Percentiles rank a stretch among this genome's conserved stretches.
phyloP scores from a whole-genome alignment of 2,113 vertebrate genomes.

The Stomatorhinus ivindoensis region DNA sequence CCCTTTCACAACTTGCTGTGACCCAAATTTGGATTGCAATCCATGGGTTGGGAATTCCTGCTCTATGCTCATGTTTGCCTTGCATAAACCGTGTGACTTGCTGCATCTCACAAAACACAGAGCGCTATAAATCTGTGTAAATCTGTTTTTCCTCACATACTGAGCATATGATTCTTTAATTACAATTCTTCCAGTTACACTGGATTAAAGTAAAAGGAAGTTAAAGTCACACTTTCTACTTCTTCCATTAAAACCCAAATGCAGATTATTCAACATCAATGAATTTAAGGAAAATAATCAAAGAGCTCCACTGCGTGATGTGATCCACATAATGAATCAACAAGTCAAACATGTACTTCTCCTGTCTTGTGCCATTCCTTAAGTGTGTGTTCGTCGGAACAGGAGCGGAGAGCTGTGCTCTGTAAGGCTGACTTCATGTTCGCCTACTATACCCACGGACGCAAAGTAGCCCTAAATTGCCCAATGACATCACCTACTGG shows the following conservation, averaged over 20 bases:
- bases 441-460: background rate
- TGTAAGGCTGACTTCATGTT: background rate
- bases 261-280: background rate
- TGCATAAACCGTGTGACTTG: background rate
- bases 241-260: background rate
- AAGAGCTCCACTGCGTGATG: background rate
- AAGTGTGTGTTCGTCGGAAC: background rate
- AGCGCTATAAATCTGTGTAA: background rate
- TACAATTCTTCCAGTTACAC: background rate
- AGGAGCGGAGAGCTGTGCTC: background rate
- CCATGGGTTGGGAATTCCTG: too few relatives aligned
- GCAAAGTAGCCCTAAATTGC: background rate
- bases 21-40: too few relatives aligned
- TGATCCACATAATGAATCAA: background rate
- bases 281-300: background rate
- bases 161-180: background rate
- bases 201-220: background rate
- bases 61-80: background rate
- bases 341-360: background rate
- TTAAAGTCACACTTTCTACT: background rate
- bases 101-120: background rate
- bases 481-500: background rate
- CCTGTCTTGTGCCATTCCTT: background rate
- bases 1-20: too few relatives aligned
- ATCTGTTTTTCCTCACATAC: background rate